A percentile compares a stretch with the other conserved stretches of the same genome.
Evolutionary conservation across 2,797 vertebrate genomes (phyloP).

Genomic region (Pseudochirops cupreus): DNA sequence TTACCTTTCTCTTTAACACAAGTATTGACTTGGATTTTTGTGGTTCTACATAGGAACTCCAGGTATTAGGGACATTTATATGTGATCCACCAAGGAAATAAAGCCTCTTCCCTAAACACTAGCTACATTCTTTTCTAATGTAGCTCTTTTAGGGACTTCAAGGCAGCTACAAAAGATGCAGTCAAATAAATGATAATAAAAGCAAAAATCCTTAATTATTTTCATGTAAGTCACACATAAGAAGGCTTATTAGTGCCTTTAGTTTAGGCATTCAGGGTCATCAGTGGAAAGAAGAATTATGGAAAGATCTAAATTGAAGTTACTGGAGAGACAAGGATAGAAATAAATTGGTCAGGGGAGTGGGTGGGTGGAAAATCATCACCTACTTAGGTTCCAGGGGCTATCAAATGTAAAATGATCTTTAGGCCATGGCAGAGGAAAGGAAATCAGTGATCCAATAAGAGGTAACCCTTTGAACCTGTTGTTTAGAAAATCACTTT

Average conservation of each 20-base stretch:
- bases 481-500: no score
- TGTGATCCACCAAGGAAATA: neutral
- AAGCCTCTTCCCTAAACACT: rapidly evolving
- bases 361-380: no score
- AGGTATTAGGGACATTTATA: neutral
- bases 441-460: no score
- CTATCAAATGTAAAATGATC: no score
- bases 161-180: neutral
- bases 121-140: neutral
- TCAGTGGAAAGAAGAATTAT: neutral
- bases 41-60: neutral
- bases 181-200: neutral
- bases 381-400: no score
- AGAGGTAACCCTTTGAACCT: no score
- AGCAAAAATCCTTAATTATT: neutral
- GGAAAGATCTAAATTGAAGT: neutral
- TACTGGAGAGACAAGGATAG: neutral
- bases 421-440: no score
- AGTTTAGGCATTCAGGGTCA: neutral
- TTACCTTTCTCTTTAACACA: neutral
- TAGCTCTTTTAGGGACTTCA: neutral
- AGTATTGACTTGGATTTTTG: neutral
- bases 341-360: neutral
- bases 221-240: neutral
- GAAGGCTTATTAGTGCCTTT: neutral